Conservation (phyloP, 2,888 invertebrate genomes). For the Rhingia rostrata region DNA sequence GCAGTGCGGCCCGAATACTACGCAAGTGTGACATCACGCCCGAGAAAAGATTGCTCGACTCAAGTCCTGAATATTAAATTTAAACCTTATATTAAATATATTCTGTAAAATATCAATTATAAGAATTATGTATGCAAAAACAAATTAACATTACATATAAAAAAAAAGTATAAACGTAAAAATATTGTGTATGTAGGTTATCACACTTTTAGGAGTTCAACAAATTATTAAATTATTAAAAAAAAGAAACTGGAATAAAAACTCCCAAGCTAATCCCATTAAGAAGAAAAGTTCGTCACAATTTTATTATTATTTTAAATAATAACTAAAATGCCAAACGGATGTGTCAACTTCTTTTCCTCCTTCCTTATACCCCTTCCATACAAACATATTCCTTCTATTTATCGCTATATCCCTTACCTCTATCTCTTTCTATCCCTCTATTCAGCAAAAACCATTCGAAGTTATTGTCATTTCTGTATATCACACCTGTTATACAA, state of each 20-base stretch:
- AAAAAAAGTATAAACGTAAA: slow-evolving; percentile 47
- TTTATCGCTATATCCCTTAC: slow-evolving; percentile 30
- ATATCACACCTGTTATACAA: slow-evolving; percentile 74
- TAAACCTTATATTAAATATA: slow-evolving; percentile 70
- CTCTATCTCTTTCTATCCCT: slow-evolving; percentile 27
- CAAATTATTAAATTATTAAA: slow-evolving; percentile 74
- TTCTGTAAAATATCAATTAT: slow-evolving; percentile 66
- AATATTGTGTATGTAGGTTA: slow-evolving; percentile 75
- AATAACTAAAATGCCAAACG: slow-evolving; percentile 54
- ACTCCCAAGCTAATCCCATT: background rate
- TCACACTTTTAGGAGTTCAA: slow-evolving; percentile 74
- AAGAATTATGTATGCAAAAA: slow-evolving; percentile 57
- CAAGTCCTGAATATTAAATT: slow-evolving; percentile 82
- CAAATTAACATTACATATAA: slow-evolving; percentile 67
- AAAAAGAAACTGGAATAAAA: slow-evolving; percentile 37
- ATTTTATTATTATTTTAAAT: slow-evolving; percentile 71
- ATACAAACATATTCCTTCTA: background rate
- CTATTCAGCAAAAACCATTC: slow-evolving; percentile 71
- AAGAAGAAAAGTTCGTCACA: slow-evolving; percentile 9
- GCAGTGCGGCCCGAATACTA: slow-evolving; percentile 79
- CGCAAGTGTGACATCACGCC: slow-evolving; percentile 83
- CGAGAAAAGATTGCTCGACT: slow-evolving; percentile 83
- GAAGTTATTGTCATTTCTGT: slow-evolving; percentile 73
- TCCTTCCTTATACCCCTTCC: background rate
- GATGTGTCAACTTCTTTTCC: slow-evolving; percentile 21